Evolutionary conservation across 2,113 vertebrate species (phyloP).

Genomic region (Lipophrys pholis): DNA sequence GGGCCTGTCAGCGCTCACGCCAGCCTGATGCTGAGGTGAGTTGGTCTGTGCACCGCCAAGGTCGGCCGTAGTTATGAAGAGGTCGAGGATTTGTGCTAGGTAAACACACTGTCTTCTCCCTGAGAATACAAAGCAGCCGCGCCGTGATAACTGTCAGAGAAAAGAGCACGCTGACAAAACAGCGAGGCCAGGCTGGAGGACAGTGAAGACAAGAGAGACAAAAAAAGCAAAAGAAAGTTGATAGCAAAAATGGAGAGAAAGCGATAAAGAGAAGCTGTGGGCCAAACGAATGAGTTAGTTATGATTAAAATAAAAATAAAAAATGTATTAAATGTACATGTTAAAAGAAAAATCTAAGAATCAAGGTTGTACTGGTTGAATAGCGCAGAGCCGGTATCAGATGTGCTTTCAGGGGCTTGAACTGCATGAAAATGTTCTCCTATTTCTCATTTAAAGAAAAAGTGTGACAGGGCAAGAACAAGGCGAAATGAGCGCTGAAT

Average conservation of each 20-base stretch:
- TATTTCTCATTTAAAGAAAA: slow-evolving; percentile 7
- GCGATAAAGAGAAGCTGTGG: slow-evolving; percentile 2
- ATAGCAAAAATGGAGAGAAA: slow-evolving; percentile 40
- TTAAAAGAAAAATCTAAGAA: slow-evolving; percentile 9
- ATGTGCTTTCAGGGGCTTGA: slow-evolving; percentile 11
- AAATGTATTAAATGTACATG: background rate
- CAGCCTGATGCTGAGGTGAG: slow-evolving; percentile 50
- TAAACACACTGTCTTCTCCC: slow-evolving; percentile 69
- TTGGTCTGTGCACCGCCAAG: slow-evolving; percentile 56
- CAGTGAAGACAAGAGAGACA: slow-evolving; percentile 2
- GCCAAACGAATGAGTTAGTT: slow-evolving; percentile 17
- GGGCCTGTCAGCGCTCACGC: slow-evolving; percentile 61
- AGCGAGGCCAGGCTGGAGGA: slow-evolving; percentile 54
- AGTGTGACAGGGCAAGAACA: background rate
- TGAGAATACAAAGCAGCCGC: slow-evolving; percentile 72
- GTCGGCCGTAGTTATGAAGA: slow-evolving; percentile 72
- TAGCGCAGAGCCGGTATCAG: slow-evolving; percentile 10
- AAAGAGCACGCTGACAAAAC: slow-evolving; percentile 64
- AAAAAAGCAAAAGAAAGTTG: slow-evolving; percentile 45
- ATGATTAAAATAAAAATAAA: no score
- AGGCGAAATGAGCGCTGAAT: no score
- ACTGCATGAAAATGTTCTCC: slow-evolving; percentile 2
- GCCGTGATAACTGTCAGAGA: slow-evolving; percentile 55
- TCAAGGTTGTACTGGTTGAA: slow-evolving; percentile 7
- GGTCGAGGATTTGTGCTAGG: slow-evolving; percentile 67